Evolutionary conservation across 2,888 invertebrate species (phyloP).

Genomic region (Oxytorus armatus): DNA sequence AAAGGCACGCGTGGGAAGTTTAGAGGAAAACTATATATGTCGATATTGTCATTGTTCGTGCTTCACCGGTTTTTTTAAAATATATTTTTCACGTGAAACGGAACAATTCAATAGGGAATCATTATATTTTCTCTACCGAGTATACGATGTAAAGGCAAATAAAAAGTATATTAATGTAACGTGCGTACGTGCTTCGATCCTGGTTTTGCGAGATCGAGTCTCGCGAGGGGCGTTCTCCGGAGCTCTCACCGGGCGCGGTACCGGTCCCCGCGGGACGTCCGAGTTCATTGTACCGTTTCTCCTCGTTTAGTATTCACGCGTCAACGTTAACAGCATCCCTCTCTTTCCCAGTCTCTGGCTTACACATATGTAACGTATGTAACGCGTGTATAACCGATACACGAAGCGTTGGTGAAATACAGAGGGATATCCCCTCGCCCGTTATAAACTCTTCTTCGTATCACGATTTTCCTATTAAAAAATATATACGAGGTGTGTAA

Average conservation of each 20-base stretch:
- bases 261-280: slow-evolving; percentile 75
- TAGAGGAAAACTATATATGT: too few relatives aligned
- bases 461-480: too few relatives aligned
- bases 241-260: slow-evolving; percentile 77
- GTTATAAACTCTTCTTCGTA: slow-evolving; percentile 41
- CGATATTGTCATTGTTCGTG: too few relatives aligned
- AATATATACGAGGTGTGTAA: too few relatives aligned
- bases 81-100: too few relatives aligned
- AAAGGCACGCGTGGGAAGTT: too few relatives aligned
- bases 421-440: slow-evolving; percentile 23
- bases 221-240: slow-evolving; percentile 69
- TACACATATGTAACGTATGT: slow-evolving; percentile 16
- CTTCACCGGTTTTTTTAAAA: too few relatives aligned
- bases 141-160: too few relatives aligned
- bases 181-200: slow-evolving; percentile 32
- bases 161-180: background rate
- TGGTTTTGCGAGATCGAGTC: slow-evolving; percentile 63
- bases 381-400: slow-evolving; percentile 17
- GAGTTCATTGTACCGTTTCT: slow-evolving; percentile 77
- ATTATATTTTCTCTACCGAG: too few relatives aligned
- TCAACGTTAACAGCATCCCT: slow-evolving; percentile 77
- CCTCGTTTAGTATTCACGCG: slow-evolving; percentile 78
- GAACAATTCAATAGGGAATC: too few relatives aligned
- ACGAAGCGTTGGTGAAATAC: slow-evolving; percentile 7
- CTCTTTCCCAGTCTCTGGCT: slow-evolving; percentile 60